phyloP scores from a whole-genome alignment of 2,888 invertebrate species.

The Ormyrus thymus region DNA sequence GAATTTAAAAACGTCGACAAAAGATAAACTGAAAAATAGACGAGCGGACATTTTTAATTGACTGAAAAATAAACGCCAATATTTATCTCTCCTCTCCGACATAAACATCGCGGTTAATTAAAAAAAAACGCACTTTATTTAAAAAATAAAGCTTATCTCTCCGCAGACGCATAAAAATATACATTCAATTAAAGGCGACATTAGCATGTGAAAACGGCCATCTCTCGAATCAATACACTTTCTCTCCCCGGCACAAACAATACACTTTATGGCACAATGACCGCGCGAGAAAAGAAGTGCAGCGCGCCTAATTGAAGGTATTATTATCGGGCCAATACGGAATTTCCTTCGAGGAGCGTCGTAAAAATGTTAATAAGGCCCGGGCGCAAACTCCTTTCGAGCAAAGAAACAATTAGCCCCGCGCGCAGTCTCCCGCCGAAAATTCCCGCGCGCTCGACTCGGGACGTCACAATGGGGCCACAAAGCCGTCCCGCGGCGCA shows the following conservation, averaged over 20 bases:
- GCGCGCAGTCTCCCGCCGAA: neutral
- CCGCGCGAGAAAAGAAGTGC: too few species aligned
- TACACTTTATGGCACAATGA: too few species aligned
- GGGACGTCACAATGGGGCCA: slow-evolving; percentile 32
- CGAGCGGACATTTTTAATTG: slow-evolving; percentile 38
- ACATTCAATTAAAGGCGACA: too few species aligned
- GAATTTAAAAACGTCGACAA: slow-evolving; percentile 4
- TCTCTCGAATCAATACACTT: too few species aligned
- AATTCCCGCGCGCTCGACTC: slow-evolving; percentile 33
- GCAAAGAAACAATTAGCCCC: slow-evolving; percentile 1
- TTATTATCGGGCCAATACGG: neutral
- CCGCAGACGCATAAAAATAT: neutral
- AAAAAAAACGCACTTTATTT: slow-evolving; percentile 14
- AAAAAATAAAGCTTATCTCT: slow-evolving; percentile 1
- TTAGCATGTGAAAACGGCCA: too few species aligned
- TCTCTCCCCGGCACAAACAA: too few species aligned
- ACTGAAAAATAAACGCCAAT: slow-evolving; percentile 19
- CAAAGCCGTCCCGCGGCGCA: slow-evolving; percentile 63
- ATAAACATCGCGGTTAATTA: slow-evolving; percentile 24
- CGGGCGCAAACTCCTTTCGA: neutral
- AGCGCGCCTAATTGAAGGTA: too few species aligned
- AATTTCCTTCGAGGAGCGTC: slow-evolving; percentile 7
- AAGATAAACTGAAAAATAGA: slow-evolving; percentile 20
- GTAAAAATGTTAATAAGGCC: slow-evolving; percentile 37
- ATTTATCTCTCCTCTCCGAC: slow-evolving; percentile 16